A percentile compares a stretch with the other conserved stretches of the same genome.
Conservation (phyloP, 2,888 invertebrate genomes). For the Metacarcinus magister region DNA sequence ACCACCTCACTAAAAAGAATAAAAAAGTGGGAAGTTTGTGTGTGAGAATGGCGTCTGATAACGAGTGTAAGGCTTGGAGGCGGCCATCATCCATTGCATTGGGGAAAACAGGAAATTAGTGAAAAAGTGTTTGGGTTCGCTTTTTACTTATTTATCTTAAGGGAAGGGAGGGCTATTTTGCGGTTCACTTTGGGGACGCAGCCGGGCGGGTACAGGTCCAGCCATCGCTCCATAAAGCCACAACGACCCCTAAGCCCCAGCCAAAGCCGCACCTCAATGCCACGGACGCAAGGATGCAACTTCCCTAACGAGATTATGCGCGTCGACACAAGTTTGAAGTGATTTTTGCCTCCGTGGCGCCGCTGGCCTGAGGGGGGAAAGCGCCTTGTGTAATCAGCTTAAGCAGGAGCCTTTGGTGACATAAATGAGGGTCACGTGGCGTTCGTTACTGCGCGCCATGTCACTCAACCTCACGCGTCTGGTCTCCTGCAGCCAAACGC, state of each 20-base stretch:
- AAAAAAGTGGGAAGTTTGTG: background rate
- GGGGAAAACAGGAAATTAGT: background rate
- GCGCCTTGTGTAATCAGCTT: background rate
- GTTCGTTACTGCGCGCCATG: background rate
- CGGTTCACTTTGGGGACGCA: conserved; percentile 7
- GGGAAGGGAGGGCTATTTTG: conserved; percentile 33
- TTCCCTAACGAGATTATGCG: conserved; percentile 34
- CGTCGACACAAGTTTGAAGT: background rate
- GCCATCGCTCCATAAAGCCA: background rate
- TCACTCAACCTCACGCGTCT: background rate
- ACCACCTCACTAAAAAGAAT: background rate
- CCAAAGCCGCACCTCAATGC: background rate
- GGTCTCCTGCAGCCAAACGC: background rate
- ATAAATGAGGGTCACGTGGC: background rate
- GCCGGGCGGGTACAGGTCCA: background rate
- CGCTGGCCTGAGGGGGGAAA: background rate
- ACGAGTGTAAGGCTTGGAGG: background rate
- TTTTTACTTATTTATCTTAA: conserved; percentile 30
- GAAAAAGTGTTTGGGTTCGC: background rate
- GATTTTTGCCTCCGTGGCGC: background rate
- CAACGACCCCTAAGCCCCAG: background rate
- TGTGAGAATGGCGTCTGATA: background rate
- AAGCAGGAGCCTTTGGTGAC: background rate
- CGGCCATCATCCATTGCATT: background rate
- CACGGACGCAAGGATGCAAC: background rate